A percentile compares a stretch with the other conserved stretches of the same genome.
These are phyloP conservation scores for Cranoglanis bouderius DNA, from an alignment of 2,113 vertebrate genomes.

Conservation along the genomic window DNA sequence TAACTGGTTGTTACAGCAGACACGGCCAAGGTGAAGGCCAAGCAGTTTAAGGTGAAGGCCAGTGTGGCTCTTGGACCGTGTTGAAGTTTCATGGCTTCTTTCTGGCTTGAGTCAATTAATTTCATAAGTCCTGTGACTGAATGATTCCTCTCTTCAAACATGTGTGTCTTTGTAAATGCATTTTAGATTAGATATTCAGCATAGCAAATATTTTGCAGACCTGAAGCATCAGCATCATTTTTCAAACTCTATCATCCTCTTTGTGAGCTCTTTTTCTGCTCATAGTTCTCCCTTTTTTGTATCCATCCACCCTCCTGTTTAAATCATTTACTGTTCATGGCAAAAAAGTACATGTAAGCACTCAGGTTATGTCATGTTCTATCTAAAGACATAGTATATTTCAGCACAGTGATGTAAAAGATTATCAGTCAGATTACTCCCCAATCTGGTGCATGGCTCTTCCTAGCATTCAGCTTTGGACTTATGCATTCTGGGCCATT, in stretches of 20 bases:
- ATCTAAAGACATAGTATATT: constrained; percentile 49
- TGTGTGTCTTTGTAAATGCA: background rate
- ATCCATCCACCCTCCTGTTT: constrained; percentile 50
- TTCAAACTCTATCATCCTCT: constrained; percentile 12
- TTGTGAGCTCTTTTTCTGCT: background rate
- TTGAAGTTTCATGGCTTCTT: constrained; percentile 69
- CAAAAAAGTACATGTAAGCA: constrained; percentile 63
- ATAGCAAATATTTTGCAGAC: background rate
- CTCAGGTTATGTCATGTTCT: constrained; percentile 40
- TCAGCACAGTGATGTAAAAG: constrained; percentile 60
- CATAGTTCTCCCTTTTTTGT: background rate
- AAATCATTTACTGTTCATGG: constrained; percentile 59
- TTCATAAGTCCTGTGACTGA: no score
- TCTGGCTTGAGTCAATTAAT: background rate
- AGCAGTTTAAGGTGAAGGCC: constrained; percentile 78
- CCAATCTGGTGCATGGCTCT: constrained; percentile 60
- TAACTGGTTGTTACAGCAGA: constrained; percentile 84
- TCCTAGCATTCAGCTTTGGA: constrained; percentile 17
- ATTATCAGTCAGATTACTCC: constrained; percentile 61
- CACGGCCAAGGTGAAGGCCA: constrained; percentile 82
- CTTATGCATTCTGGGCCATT: background rate
- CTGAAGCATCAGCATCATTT: background rate
- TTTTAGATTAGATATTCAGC: background rate
- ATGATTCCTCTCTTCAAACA: no score
- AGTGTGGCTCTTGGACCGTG: constrained; percentile 73